Percentiles rank a stretch among this genome's conserved stretches.
phyloP scores from a whole-genome alignment of 53 echinoderm and acorn worm species.

The Holothuria leucospilota region DNA sequence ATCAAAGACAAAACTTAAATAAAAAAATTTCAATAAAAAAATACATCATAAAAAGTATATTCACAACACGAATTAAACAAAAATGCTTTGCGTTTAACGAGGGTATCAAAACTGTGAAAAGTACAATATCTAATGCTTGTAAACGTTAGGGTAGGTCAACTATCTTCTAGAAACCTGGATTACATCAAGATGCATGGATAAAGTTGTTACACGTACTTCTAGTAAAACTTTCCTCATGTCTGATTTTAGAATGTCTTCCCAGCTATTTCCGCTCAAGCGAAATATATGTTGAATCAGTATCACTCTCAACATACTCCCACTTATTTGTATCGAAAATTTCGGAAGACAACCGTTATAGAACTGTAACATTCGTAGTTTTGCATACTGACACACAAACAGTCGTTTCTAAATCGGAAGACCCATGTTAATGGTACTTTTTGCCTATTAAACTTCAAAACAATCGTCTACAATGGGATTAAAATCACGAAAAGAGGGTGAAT shows the following conservation, averaged over 20 bases:
- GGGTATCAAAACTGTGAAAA: constrained; percentile 35
- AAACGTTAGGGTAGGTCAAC: constrained; percentile 64
- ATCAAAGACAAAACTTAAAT: too few species aligned
- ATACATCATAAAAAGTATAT: too few species aligned
- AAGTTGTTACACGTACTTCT: constrained; percentile 9
- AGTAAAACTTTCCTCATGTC: neutral
- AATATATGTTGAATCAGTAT: constrained; percentile 68
- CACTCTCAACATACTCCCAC: constrained; percentile 62
- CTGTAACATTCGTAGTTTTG: constrained; percentile 66
- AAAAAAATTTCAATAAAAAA: too few species aligned
- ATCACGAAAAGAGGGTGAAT: too few species aligned
- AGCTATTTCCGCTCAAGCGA: constrained; percentile 46
- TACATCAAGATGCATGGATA: constrained; percentile 67
- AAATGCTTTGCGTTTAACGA: too few species aligned
- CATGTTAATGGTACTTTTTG: constrained; percentile 25
- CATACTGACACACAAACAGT: constrained; percentile 68
- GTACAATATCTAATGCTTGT: constrained; percentile 63
- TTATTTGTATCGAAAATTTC: constrained; percentile 42
- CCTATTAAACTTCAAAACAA: constrained; percentile 39
- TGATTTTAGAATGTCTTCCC: constrained; percentile 38
- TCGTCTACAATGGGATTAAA: too few species aligned
- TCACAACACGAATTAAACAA: too few species aligned
- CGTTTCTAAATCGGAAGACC: constrained; percentile 66
- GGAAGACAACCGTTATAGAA: constrained; percentile 64
- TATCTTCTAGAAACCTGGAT: constrained; percentile 73